Evolutionary conservation across 2,888 invertebrate genomes (phyloP), one percentile per base, ranked within the genome.

Genomic region (Tuberolachnus salignus): DNA sequence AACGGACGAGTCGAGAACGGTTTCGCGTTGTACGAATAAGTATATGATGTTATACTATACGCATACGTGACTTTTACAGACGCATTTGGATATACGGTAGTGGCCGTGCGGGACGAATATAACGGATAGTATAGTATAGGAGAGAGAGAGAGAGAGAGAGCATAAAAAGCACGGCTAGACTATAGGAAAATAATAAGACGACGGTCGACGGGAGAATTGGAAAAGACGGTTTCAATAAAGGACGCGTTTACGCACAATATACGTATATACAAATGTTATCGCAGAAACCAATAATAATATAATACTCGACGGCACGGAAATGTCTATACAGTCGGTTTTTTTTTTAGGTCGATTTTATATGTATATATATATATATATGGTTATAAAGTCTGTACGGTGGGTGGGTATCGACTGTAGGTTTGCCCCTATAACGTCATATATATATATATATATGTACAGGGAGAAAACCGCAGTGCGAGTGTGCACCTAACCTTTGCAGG

Each of bases 171-270:
- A 4, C 34, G 16, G n/a, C 44, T 16, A 42, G 63, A 34, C 34
- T 16, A 14, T 44, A 16, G 21, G 51, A 73, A 63, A 63, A 63
- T 73, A 63, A 73, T n/a, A 63, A 51, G 34, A 73, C 11, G 34
- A 73, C 11, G 16, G n/a, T 14, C 46, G 61, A 61, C 46, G 34
- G 61, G 49, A 57, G 34, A 72, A 72, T 72, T 34, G 34, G 19
- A 63, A 73, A 21, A 63, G n/a, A 51, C 42, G 63, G 42, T 63
- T 73, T 73, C 42, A 63, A 63, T 51, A 53, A 53, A 3, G 21
- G 3, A 73, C 63, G 14, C 34, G 34, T 34, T 72, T 57, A 34
- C n/a, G n/a, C n/a, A n/a, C n/a, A n/a, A n/a, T 59, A n/a, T 49
- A 26, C 19, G 46, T 26, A 59, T 46, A 51, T 61, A 49, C 6